Evolutionary conservation across 2,888 invertebrate species (phyloP).

Genomic region (Coelopa pilipes): DNA sequence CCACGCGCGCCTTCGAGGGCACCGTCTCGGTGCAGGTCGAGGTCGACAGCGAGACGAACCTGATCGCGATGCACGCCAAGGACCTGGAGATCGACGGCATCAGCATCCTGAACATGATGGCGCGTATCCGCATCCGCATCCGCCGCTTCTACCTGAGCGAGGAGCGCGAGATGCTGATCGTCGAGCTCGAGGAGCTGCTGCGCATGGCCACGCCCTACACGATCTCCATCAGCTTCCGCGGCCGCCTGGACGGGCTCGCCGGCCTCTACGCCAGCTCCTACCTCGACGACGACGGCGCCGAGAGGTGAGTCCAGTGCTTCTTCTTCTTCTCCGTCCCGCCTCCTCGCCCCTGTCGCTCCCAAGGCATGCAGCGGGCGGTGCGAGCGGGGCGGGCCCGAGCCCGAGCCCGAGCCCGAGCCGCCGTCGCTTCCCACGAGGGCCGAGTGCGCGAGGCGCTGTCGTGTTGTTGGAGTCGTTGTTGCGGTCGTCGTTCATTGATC

Average conservation of each 20-base stretch:
- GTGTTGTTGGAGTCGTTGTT: not conserved
- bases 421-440: too few relatives aligned
- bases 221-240: constrained; percentile 73
- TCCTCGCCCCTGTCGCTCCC: too few relatives aligned
- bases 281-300: constrained; percentile 58
- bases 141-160: constrained; percentile 52
- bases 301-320: constrained; percentile 65
- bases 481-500: not conserved
- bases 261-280: constrained; percentile 80
- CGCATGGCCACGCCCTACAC: constrained; percentile 65
- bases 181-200: constrained; percentile 64
- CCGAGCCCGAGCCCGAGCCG: too few relatives aligned
- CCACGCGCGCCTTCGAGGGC: constrained; percentile 52
- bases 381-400: too few relatives aligned
- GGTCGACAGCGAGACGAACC: constrained; percentile 51
- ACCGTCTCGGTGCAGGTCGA: constrained; percentile 59
- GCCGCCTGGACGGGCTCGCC: constrained; percentile 75
- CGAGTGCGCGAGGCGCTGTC: too few relatives aligned
- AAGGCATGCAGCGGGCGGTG: too few relatives aligned
- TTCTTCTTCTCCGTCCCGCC: too few relatives aligned
- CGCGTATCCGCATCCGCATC: constrained; percentile 58
- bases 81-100: constrained; percentile 53
- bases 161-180: constrained; percentile 65
- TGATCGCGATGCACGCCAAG: constrained; percentile 59
- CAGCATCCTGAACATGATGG: constrained; percentile 59